Base-by-base conservation (phyloP, 2,888 invertebrate genomes). In the Dendrolimus pini region DNA sequence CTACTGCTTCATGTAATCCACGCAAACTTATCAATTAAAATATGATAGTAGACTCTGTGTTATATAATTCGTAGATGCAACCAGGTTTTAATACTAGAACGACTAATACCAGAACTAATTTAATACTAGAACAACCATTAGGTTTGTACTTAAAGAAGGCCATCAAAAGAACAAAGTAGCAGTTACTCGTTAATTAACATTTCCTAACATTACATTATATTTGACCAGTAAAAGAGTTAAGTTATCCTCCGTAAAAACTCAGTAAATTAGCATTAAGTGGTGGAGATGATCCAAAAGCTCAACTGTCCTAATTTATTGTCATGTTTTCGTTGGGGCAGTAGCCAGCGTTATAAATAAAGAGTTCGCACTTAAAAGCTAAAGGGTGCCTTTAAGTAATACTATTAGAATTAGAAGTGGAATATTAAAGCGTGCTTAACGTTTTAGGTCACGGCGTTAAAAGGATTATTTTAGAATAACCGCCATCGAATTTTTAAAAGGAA, bases 351-450 rank as follows among this genome's bases (percentile, higher is more conserved):
- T 71, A 70, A 70, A 70, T 72, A 67, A 68, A 64, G 60, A 62
- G 60, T 63, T 55, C 68, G 62, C 62, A 65, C 65, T 71, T 67
- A 67, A 66, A 69, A 71, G 62, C 63, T 62, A 59, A 57, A 59
- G 56, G 56, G 59, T 52, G 56, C 54, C 55, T 58, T 61, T 60
- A 53, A 61, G 62, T 68, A 69, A 65, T 60, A 61, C 41, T 61
- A 55, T 59, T 58, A 60, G 13, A 13, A 56, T 56, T 52, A 56
- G 52, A 58, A 47, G n/a, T 47, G 56, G 55, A 54, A 53, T 60
- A 60, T 61, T 65, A 55, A 62, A 61, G 56, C 41, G 58, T 60
- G 52, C 52, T 53, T 47, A 47, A 9, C 47, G 47, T 47, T 47
- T 47, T 47, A 47, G 47, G 47, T 47, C 9, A 47, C 47, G 0